These are phyloP conservation scores for Steinernema khuongi DNA, from an alignment of 1,140 invertebrate genomes.

Conservation along the genomic window DNA sequence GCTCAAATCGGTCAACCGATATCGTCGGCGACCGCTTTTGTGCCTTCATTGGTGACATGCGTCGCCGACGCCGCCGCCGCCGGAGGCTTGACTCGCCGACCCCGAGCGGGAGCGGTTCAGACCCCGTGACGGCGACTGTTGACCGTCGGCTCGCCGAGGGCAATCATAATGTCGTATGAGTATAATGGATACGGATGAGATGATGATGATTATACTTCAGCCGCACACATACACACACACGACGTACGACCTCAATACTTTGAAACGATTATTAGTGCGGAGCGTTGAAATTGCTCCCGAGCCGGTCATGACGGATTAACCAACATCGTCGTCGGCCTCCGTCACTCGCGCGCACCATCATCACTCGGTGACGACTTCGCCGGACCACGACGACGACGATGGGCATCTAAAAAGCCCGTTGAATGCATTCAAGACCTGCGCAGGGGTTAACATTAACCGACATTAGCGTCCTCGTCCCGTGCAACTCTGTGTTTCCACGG, in stretches of 20 bases:
- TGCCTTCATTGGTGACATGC: no score
- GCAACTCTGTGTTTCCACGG: neutral
- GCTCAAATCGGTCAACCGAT: neutral
- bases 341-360: constrained; percentile 9
- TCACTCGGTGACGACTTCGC: neutral
- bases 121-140: neutral
- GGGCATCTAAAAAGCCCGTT: neutral
- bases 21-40: no score
- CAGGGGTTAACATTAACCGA: neutral
- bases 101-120: neutral
- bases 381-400: no score
- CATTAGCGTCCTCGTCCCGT: neutral
- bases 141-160: neutral
- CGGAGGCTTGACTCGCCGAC: neutral
- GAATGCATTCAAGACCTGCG: neutral
- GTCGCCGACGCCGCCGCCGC: neutral
- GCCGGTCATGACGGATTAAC: constrained; percentile 14
- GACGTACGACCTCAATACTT: constrained; percentile 16
- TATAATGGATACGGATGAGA: constrained; percentile 17
- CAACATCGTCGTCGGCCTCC: neutral
- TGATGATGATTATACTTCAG: constrained; percentile 14
- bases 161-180: constrained; percentile 3
- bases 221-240: constrained; percentile 1
- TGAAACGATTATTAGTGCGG: constrained; percentile 16
- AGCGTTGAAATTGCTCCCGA: constrained; percentile 16